Percentiles rank a stretch among this genome's conserved stretches.
Evolutionary conservation across 2,113 vertebrate genomes (phyloP).

Genomic region (Scophthalmus maximus): DNA sequence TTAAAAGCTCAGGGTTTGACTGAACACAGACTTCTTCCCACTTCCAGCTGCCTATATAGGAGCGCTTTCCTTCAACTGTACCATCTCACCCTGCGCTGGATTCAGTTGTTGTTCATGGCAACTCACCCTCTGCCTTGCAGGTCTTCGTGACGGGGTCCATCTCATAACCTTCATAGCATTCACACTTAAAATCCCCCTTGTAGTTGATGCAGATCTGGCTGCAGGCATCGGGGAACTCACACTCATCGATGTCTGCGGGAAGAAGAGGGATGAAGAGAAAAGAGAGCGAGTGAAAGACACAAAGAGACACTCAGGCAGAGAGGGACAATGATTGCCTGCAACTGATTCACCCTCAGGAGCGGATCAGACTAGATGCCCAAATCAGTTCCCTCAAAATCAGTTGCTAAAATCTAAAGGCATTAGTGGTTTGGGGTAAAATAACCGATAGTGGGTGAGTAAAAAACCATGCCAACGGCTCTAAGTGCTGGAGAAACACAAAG

Average conservation of each 20-base stretch:
- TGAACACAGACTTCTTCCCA: neutral
- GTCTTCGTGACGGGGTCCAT: constrained; percentile 93
- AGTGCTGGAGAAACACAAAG: constrained; percentile 1
- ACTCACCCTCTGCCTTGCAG: constrained; percentile 95
- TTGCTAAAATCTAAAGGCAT: too few species aligned
- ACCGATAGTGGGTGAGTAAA: neutral
- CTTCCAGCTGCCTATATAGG: too few species aligned
- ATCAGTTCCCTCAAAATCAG: too few species aligned
- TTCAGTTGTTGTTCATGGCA: neutral
- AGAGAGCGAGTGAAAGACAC: constrained; percentile 64
- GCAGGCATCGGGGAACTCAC: constrained; percentile 91
- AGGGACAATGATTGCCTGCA: neutral
- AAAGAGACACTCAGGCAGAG: constrained; percentile 44
- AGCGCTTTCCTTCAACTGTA: too few species aligned
- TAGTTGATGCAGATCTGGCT: constrained; percentile 98
- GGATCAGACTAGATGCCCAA: too few species aligned
- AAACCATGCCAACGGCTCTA: constrained; percentile 1
- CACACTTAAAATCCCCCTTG: constrained; percentile 96
- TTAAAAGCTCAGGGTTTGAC: neutral
- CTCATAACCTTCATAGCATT: constrained; percentile 94
- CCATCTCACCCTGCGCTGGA: too few species aligned
- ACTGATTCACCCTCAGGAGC: constrained; percentile 14
- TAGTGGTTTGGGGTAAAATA: neutral
- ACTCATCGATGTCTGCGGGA: constrained; percentile 92
- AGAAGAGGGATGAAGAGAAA: constrained; percentile 48